Evolutionary conservation across 2,113 vertebrate genomes (phyloP).

Genomic region (Telmatochromis sp.): DNA sequence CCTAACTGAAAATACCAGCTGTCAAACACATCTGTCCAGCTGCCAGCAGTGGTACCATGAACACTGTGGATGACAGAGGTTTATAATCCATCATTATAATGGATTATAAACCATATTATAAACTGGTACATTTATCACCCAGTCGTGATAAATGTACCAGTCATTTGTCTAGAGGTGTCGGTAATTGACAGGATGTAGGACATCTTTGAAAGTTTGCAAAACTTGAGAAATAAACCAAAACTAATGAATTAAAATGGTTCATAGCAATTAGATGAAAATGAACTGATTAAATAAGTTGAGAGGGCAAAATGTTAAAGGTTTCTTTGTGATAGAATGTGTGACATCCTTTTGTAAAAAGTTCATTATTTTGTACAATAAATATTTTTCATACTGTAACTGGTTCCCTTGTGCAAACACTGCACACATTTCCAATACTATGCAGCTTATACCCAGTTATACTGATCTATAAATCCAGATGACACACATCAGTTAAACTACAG

Average conservation of each 20-base stretch:
- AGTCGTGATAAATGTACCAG: neutral
- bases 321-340: neutral
- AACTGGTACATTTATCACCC: neutral
- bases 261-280: neutral
- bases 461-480: neutral
- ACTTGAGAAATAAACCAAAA: neutral
- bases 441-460: fast-evolving
- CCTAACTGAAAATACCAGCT: neutral
- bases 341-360: neutral
- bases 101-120: too few species aligned
- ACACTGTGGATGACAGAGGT: neutral
- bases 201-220: neutral
- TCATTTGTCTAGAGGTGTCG: neutral
- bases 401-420: neutral
- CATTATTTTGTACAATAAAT: neutral
- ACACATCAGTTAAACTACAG: neutral
- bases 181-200: neutral
- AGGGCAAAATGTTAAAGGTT: neutral
- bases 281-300: neutral
- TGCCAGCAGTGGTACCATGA: neutral
- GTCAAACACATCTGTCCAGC: neutral
- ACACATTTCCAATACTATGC: neutral
- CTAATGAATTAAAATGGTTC: fast-evolving
- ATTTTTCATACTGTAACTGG: neutral
- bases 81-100: neutral